Conservation (phyloP, 2,113 vertebrate genomes). For the Cottus gobio region DNA sequence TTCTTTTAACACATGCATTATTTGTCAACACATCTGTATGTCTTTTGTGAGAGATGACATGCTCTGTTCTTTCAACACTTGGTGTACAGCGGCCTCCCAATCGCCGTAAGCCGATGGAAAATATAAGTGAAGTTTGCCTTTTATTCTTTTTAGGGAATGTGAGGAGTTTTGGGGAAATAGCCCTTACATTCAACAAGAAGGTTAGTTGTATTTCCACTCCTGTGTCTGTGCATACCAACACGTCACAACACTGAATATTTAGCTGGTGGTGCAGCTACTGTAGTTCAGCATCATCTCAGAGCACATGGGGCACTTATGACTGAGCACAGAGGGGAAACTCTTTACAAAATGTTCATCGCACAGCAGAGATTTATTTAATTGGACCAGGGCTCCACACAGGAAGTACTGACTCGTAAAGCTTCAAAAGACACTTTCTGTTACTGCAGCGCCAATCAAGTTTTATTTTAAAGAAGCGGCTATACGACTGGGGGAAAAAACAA, state of each 20-base stretch:
- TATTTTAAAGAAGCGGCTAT: neutral
- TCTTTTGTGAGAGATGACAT: constrained; percentile 36
- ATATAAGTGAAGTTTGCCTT: neutral
- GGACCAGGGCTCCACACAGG: neutral
- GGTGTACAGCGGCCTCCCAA: neutral
- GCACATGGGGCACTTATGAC: constrained; percentile 1
- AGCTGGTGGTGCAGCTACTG: constrained; percentile 15
- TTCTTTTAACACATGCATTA: constrained; percentile 70
- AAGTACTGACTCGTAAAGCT: neutral
- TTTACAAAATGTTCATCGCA: neutral
- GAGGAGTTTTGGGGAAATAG: neutral
- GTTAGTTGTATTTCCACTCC: constrained; percentile 17
- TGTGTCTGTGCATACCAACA: neutral
- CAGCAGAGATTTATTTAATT: neutral
- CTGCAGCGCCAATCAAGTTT: no score
- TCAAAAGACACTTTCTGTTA: neutral
- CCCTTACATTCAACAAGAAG: neutral
- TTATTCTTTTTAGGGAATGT: neutral
- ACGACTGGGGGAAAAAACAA: neutral
- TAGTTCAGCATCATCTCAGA: constrained; percentile 11
- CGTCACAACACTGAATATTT: neutral
- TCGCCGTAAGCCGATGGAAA: neutral
- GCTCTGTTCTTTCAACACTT: constrained; percentile 21
- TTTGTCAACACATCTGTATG: constrained; percentile 65
- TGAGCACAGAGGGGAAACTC: neutral